Conservation (phyloP, 2,888 invertebrate genomes). For the Hyposoter dolosus region DNA sequence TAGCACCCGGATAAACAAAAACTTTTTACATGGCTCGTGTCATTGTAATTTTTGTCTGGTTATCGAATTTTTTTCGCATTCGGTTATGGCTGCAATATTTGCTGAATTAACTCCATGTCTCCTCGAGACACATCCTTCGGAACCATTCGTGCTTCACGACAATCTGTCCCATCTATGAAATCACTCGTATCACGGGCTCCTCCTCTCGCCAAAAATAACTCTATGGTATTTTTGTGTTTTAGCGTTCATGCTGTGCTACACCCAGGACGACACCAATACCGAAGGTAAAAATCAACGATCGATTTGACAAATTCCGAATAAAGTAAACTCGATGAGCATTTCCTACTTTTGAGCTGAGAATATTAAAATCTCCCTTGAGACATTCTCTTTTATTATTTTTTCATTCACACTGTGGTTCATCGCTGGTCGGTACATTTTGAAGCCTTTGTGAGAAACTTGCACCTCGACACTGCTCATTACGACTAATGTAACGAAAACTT, state of each 20-base stretch:
- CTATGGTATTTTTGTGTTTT: conserved; percentile 87
- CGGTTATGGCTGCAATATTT: background rate
- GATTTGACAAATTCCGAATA: background rate
- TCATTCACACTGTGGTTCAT: background rate
- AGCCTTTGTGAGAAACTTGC: background rate
- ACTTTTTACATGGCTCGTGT: background rate
- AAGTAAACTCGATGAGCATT: background rate
- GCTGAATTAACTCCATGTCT: background rate
- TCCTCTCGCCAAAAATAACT: background rate
- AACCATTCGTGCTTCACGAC: conserved; percentile 56
- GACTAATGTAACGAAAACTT: conserved; percentile 46
- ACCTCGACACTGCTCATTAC: conserved; percentile 33
- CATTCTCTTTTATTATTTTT: conserved; percentile 23
- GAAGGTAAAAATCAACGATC: conserved; percentile 89
- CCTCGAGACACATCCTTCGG: conserved; percentile 26
- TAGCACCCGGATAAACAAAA: background rate
- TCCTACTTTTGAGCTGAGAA: conserved; percentile 13
- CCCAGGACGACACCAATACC: conserved; percentile 95
- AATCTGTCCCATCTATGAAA: background rate
- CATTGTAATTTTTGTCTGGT: background rate
- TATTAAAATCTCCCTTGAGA: conserved; percentile 10
- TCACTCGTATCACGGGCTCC: background rate
- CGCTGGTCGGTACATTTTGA: conserved; percentile 2
- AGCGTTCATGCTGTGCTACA: conserved; percentile 98
- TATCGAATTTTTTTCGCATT: background rate